phyloP scores from a whole-genome alignment of 2,797 vertebrate species.

The Peromyscus nudipes region DNA sequence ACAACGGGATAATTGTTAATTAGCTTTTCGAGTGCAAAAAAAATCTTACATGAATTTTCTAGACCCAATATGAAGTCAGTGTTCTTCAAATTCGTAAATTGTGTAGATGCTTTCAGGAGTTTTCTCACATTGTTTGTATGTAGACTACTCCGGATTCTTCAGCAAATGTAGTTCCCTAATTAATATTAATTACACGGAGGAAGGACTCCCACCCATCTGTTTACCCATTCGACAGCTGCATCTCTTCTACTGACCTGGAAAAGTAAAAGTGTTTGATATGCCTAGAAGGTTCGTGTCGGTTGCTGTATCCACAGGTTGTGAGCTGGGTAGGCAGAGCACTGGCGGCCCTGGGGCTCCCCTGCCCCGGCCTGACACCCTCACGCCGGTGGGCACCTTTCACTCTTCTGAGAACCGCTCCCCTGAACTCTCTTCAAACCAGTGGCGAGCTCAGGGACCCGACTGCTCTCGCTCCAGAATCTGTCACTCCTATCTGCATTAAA shows the following conservation, averaged over 20 bases:
- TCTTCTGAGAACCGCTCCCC: background rate
- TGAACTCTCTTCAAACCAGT: constrained; percentile 3
- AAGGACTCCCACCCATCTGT: constrained; percentile 30
- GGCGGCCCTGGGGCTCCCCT: background rate
- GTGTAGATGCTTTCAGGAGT: background rate
- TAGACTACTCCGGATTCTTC: constrained; percentile 10
- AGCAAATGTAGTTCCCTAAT: constrained; percentile 25
- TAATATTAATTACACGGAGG: constrained; percentile 52
- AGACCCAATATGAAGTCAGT: background rate
- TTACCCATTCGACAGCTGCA: constrained; percentile 68
- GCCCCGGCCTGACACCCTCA: background rate
- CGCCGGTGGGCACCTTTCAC: constrained; percentile 14
- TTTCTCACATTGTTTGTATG: constrained; percentile 38
- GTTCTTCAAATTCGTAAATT: background rate
- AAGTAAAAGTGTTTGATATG: constrained; percentile 31
- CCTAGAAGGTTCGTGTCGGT: background rate
- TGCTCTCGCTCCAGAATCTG: background rate
- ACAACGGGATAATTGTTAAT: background rate
- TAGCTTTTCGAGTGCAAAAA: constrained; percentile 55
- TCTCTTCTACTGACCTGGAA: constrained; percentile 32
- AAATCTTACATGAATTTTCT: constrained; percentile 43
- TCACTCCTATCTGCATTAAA: constrained; percentile 60
- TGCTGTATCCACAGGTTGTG: constrained; percentile 53
- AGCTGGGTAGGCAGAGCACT: background rate
- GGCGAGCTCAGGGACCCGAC: background rate